These are phyloP conservation scores for Aphodius sticticus DNA, from an alignment of 2,888 invertebrate species.

Conservation along the genomic window DNA sequence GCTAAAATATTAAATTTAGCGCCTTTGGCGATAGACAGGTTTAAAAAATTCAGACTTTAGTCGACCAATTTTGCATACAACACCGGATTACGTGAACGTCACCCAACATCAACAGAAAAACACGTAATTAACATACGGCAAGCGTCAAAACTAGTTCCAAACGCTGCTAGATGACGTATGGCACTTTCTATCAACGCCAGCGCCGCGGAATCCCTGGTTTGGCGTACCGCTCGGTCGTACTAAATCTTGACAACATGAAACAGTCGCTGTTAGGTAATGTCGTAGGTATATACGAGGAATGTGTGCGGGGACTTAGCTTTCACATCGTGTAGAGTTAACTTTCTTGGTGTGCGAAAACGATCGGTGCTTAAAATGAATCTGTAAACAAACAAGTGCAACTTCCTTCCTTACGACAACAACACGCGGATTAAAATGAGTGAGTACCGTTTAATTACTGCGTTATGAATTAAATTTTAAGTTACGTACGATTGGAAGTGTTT, in stretches of 20 bases:
- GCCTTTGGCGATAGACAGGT: too few relatives aligned
- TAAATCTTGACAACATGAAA: not conserved
- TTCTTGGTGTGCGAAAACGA: not conserved
- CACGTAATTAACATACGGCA: not conserved
- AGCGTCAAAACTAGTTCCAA: not conserved
- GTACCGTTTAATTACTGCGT: not conserved
- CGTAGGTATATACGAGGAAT: not conserved
- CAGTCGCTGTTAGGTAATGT: not conserved
- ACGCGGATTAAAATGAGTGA: not conserved
- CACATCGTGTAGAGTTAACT: not conserved
- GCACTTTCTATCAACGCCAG: not conserved
- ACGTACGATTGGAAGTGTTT: not conserved
- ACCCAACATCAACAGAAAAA: not conserved
- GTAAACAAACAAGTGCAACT: not conserved
- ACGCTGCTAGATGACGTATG: not conserved
- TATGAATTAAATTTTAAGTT: not conserved
- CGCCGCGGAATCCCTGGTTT: not conserved
- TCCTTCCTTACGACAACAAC: not conserved
- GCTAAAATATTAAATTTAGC: too few relatives aligned
- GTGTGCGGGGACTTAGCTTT: not conserved
- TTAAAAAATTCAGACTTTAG: not conserved
- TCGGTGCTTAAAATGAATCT: not conserved
- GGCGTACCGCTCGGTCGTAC: not conserved
- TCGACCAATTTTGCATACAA: not conserved
- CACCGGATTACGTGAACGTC: not conserved